phyloP scores from a whole-genome alignment of 2,113 vertebrate species.

The Brachypteracias leptosomus region DNA sequence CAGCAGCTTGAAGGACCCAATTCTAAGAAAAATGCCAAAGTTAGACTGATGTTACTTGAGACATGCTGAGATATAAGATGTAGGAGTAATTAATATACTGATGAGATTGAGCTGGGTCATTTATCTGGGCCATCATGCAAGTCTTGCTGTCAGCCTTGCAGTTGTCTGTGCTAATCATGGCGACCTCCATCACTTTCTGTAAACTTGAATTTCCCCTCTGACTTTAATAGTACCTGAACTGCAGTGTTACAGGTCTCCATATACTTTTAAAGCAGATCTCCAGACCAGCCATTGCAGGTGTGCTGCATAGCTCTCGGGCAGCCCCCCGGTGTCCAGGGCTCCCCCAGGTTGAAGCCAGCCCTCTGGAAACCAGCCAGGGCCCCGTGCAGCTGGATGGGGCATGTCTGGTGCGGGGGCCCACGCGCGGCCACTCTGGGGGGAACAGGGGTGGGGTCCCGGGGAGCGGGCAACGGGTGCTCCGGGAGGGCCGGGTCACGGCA shows the following conservation, averaged over 20 bases:
- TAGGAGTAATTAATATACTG: background rate
- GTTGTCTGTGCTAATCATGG: background rate
- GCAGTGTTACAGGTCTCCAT: background rate
- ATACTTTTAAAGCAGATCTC: background rate
- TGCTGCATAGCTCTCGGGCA: background rate
- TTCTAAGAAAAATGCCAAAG: background rate
- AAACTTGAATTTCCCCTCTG: background rate
- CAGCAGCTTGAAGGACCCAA: background rate
- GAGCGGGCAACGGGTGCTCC: background rate
- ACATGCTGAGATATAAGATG: background rate
- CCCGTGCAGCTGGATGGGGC: rapidly evolving
- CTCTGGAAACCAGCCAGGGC: background rate
- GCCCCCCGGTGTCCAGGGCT: rapidly evolving
- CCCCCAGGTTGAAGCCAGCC: background rate
- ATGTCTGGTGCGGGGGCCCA: background rate
- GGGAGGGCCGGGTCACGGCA: background rate
- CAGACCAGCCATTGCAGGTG: background rate
- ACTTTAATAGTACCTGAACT: background rate
- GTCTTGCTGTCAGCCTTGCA: background rate
- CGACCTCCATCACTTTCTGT: background rate
- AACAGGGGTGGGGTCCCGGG: background rate
- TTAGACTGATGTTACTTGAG: background rate
- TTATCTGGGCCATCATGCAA: background rate
- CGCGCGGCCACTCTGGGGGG: no score
- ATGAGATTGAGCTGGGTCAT: background rate